A percentile compares a stretch with the other conserved stretches of the same genome.
These are phyloP conservation scores for Silurus aristotelis DNA, from an alignment of 2,797 vertebrate species.

Conservation along the genomic window DNA sequence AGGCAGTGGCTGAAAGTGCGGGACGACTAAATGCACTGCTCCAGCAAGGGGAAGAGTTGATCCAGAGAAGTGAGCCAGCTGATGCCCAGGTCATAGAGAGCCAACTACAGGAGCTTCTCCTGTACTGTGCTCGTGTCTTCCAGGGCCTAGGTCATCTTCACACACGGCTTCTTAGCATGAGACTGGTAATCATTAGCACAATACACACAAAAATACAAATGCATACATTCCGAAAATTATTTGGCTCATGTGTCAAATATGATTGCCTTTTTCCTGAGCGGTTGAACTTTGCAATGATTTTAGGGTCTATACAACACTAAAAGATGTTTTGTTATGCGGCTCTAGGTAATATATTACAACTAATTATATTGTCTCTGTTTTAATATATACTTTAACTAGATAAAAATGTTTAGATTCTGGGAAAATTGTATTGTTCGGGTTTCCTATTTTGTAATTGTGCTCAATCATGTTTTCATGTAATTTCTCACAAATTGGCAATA, in stretches of 20 bases:
- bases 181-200: constrained; percentile 70
- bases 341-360: background rate
- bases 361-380: background rate
- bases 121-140: constrained; percentile 73
- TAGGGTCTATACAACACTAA: background rate
- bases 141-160: constrained; percentile 72
- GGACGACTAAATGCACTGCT: constrained; percentile 72
- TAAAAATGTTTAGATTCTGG: background rate
- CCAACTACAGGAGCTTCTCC: constrained; percentile 74
- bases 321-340: background rate
- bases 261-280: background rate
- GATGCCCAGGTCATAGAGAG: constrained; percentile 72
- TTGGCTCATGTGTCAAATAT: background rate
- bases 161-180: constrained; percentile 81
- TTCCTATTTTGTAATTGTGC: background rate
- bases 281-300: background rate
- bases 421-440: background rate
- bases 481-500: constrained; percentile 12
- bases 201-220: background rate
- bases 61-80: constrained; percentile 69
- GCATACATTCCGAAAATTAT: background rate
- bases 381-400: background rate
- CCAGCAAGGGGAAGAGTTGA: constrained; percentile 73
- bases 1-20: constrained; percentile 72
- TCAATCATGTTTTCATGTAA: background rate